Percentiles rank a stretch among this genome's conserved stretches.
phyloP scores from a whole-genome alignment of 37 sponge, comb jelly and placozoan species.

The Chondrosia reniformis region DNA sequence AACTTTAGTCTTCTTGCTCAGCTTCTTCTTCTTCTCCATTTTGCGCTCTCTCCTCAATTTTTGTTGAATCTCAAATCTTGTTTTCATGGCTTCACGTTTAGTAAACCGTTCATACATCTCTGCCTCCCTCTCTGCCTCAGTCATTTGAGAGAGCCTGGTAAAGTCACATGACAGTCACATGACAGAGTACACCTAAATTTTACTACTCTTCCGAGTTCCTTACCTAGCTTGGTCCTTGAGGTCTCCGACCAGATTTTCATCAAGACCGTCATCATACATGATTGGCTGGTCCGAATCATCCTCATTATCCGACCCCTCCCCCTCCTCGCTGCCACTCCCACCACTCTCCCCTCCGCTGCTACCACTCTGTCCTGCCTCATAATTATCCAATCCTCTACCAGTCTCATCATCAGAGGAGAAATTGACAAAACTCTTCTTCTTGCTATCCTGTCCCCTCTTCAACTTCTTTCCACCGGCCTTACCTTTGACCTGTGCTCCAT shows the following conservation, averaged over 20 bases:
- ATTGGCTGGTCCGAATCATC: slow-evolving; percentile 11
- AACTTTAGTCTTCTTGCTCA: slow-evolving; percentile 43
- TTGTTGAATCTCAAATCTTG: slow-evolving; percentile 75
- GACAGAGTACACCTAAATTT: too few species aligned
- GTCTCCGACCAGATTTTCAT: slow-evolving; percentile 86
- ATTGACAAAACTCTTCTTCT: too few species aligned
- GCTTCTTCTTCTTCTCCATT: slow-evolving; percentile 52
- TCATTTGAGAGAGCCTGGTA: slow-evolving; percentile 66
- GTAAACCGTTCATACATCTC: slow-evolving; percentile 79
- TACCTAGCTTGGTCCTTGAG: slow-evolving; percentile 70
- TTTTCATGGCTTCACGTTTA: slow-evolving; percentile 75
- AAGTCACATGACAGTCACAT: not conserved
- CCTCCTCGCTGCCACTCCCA: slow-evolving; percentile 24
- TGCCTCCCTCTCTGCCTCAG: slow-evolving; percentile 91
- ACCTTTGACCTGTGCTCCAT: not conserved
- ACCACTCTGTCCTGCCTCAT: not conserved
- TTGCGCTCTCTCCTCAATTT: slow-evolving; percentile 62
- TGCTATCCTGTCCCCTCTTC: not conserved
- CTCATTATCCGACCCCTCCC: not conserved
- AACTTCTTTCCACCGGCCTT: too few species aligned
- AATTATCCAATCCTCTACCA: not conserved
- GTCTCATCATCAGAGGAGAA: not conserved
- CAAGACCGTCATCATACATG: slow-evolving; percentile 89
- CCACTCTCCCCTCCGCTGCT: slow-evolving; percentile 24
- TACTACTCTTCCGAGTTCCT: not conserved